Base-by-base conservation (phyloP, 2,888 invertebrate species). In the Autographa pulchrina region DNA sequence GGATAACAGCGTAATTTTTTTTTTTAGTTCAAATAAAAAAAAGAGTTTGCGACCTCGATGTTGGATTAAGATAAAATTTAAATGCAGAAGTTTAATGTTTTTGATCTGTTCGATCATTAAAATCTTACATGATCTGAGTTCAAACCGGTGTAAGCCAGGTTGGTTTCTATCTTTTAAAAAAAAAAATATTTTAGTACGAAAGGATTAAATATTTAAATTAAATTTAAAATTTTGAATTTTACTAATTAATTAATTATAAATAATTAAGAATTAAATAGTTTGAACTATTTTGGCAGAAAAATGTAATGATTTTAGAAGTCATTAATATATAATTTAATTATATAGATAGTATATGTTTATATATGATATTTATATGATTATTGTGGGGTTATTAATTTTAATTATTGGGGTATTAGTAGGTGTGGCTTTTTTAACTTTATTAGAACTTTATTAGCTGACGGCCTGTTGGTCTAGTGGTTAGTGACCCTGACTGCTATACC, bases 121-220 rank as follows among this genome's bases (percentile, higher is more conserved):
- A 97, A 96, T 96, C 96, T 97, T 97, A 97, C 97, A 97, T 97
- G 97, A 98, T 97, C 97, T 98, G 97, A 98, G 97, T 98, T 98
- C 97, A 98, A 96, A 97, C 97, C 97, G 97, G 97, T 95, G 97
- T 97, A 88, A 98, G 97, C 97, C 97, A 97, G 97, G 97, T 98
- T 97, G 97, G 97, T 97, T 98, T 98, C 97, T 98, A 97, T 98
- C 97, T 97, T 97, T 96, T 96, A 92, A 91, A 78, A 90, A 82
- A 75, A 88, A 85, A 88, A 90, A 96, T 96, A 96, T 96, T 96
- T 96, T 97, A 97, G 97, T 98, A 98, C 97, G 97, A 97, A 97
- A 98, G 97, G 97, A 97, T 96, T 94, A 94, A 94, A 93, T 96
- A 96, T 96, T 93, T 88, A 89, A 95, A 96, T 96, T 93, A 96